Evolutionary conservation across 1,140 invertebrate genomes (phyloP), one percentile per base, ranked within the genome.

Genomic region (Melanaphis sacchari): DNA sequence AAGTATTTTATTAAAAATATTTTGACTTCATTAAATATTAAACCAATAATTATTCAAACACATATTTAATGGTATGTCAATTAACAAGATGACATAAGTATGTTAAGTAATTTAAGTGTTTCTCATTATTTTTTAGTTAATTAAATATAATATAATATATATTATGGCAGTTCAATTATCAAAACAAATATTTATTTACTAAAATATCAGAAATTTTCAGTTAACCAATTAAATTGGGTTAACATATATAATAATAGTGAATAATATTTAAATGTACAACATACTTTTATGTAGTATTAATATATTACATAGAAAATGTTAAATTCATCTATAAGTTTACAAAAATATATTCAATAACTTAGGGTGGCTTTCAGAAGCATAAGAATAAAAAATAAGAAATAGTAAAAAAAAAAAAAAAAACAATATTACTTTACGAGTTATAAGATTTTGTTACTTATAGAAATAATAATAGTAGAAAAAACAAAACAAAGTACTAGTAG

Each of bases 391-490:
- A 66, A 66, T 40, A 90, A 85, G 6, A 66, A 40, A 91, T 76
- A 76, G 18, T 76, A 91, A 43, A 43, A 91, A 59, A 93, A 54
- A 91, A 91, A n/a, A 46, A 24, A 84, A 49, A 84, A 84, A 92
- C 76, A 92, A 84, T 40, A 93, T 85, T 92, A 85, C 46, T 84
- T 93, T 11, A 43, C 15, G 49, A 84, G 43, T 92, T 22, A 15
- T 52, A 92, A 82, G 81, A 36, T 36, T 38, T 81, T 93, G 81
- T 84, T 85, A 40, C 59, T 85, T 93, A 31, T 84, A 40, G 43
- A 52, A 84, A 92, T 92, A 92, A 52, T 92, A 92, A 91, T 82
- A 91, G 87, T 40, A 90, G 38, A 84, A 84, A 59, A 52, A 76
- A 93, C 76, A 93, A 92, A 92, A 41, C 52, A 36, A 76, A 49